Base-by-base conservation (phyloP, 2,113 vertebrate species). In the Salvelinus alpinus region DNA sequence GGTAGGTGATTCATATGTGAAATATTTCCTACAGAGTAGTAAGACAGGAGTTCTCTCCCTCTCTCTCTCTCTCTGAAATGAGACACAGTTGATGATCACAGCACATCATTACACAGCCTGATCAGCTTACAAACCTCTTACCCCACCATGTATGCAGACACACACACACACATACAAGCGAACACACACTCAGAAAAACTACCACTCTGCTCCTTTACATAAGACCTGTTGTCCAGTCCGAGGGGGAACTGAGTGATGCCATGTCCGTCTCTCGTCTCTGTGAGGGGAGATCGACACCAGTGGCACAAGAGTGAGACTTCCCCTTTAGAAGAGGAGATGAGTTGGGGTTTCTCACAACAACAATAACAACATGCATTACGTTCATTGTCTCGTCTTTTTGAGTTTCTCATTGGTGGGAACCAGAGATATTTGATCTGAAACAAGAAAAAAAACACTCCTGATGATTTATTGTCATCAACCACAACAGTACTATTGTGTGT, bases 1-100 rank as follows among this genome's bases (percentile, higher is more conserved):
- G 82, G 84, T 84, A 74, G 83, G 84, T 88, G 87, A 90, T 92
- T 90, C 85, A 85, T 88, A 80, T 85, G 20, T 89, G 88, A 89
- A 91, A 88, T 75, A 81, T 84, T 81, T 88, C 66, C 85, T 79
- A 75, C 73, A 78, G 69, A 86, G 82, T 72, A 86, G 79, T 87
- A 84, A 88, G 86, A 85, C 77, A 83, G 59, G 84, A 81, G 66
- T 81, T 87, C 13, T 84, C 80, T 78, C 76, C 57, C n/a, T 88
- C 76, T 64, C n/a, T 88, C 5, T 12, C 74, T 62, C n/a, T 88
- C 38, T 18, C 51, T 16, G 85, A 91, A 87, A 86, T 88, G 87
- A 89, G 88, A 90, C 88, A 88, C n/a, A 81, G 72, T 25, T 71
- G 47, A 77, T 74, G 73, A 87, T 84, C 59, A 82, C 60, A 64